Evolutionary conservation across 2,113 vertebrate species (phyloP), one percentile per base, ranked within the genome.

Genomic region (Periophthalmodon schlosseri): DNA sequence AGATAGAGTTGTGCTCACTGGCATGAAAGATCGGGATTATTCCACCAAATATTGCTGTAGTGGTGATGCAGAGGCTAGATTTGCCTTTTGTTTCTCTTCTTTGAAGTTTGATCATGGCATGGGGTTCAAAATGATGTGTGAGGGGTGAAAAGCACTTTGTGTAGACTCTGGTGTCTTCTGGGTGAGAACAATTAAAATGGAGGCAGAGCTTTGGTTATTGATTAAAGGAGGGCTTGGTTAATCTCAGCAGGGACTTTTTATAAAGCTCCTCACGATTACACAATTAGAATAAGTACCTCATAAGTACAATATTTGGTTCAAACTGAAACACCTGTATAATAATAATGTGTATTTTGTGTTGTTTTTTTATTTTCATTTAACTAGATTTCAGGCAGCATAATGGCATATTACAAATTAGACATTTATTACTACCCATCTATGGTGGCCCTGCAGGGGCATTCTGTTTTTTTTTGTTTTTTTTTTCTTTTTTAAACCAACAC

Each of bases 71-170:
- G 34, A 39, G 63, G 24, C 60, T 34, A 63, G 60, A 65, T n/a
- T 65, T 39, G 63, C 14, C 63, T 65, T 65, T 39, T 65, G 63
- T 65, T 65, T 65, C 33, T 21, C 18, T 18, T 65, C 63, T 65
- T 65, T 65, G 63, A 44, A 65, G 34, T 39, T 18, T 65, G 63
- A 44, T 65, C 39, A 39, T 65, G 34, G 39, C 33, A n/a, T 65
- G 60, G 2, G 34, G 16, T 20, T 39, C 18, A n/a, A n/a, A n/a
- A 8, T 44, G 63, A 63, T 63, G 6, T 34, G 14, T 34, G 60
- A 63, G 13, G 24, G 60, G 60, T 34, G 60, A 63, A 33, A 63
- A 44, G 63, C 63, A 44, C 63, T 39, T 20, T 64, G 28, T 28
- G 57, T 28, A 11, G 12, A 60, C 2, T 60, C 57, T 60, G 12